Evolutionary conservation across 2,888 invertebrate genomes (phyloP).

Genomic region (Adineta ricciae): DNA sequence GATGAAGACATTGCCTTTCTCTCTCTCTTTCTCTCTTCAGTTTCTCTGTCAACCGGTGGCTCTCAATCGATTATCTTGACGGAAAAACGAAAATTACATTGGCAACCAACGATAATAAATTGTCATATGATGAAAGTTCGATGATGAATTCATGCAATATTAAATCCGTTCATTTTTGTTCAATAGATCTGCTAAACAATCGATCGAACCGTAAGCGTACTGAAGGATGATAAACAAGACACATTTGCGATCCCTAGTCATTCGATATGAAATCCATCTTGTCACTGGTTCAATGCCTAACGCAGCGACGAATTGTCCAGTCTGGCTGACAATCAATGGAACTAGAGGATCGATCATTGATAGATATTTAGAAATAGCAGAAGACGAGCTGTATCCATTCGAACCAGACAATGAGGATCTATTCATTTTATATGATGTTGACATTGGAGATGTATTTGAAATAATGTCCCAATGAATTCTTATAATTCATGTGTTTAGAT

Average conservation of each 20-base stretch:
- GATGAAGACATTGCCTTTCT: no score
- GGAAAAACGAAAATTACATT: not conserved
- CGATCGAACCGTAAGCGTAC: not conserved
- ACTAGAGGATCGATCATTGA: not conserved
- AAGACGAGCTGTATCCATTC: not conserved
- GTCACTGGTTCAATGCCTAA: not conserved
- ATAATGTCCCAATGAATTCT: not conserved
- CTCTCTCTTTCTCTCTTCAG: not conserved
- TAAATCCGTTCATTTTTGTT: no score
- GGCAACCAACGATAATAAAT: not conserved
- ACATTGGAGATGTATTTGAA: not conserved
- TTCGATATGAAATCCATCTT: not conserved
- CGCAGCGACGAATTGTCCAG: not conserved
- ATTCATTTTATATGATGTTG: not conserved
- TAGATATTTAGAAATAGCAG: not conserved
- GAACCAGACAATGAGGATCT: not conserved
- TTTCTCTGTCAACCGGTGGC: not conserved
- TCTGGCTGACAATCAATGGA: conserved; percentile 1
- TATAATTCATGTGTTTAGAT: not conserved
- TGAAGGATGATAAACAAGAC: not conserved
- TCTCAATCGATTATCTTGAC: not conserved
- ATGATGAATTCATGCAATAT: not conserved
- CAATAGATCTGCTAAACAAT: not conserved
- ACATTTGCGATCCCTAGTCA: not conserved
- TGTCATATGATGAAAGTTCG: not conserved